These are phyloP conservation scores for Xiphias gladius DNA, from an alignment of 2,113 vertebrate species.

Conservation along the genomic window DNA sequence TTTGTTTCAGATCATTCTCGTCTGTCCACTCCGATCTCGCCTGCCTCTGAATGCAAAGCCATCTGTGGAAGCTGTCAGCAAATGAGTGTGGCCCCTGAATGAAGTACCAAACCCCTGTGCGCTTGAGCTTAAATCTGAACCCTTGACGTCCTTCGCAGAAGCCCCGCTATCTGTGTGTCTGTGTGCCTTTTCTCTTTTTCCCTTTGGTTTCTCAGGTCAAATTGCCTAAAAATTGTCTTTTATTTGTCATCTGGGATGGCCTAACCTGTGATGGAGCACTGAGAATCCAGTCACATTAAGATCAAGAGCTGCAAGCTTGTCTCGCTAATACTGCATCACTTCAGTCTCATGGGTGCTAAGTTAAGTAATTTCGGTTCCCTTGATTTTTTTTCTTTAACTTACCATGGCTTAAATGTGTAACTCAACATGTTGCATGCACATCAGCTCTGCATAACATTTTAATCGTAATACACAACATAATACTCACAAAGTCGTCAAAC, in stretches of 20 bases:
- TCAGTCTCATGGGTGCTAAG: constrained; percentile 83
- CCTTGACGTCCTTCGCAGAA: constrained; percentile 77
- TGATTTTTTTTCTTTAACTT: constrained; percentile 70
- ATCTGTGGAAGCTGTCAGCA: constrained; percentile 84
- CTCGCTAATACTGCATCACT: constrained; percentile 84
- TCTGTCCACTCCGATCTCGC: constrained; percentile 83
- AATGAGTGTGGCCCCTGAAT: constrained; percentile 83
- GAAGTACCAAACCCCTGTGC: constrained; percentile 78
- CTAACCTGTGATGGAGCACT: constrained; percentile 85
- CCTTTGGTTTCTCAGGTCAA: constrained; percentile 84
- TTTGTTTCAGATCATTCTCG: constrained; percentile 87
- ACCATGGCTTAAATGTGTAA: constrained; percentile 79
- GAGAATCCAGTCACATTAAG: constrained; percentile 84
- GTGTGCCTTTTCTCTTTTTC: constrained; percentile 71
- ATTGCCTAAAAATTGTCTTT: constrained; percentile 72
- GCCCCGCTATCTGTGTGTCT: constrained; percentile 75
- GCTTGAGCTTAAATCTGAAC: constrained; percentile 83
- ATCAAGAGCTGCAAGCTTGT: constrained; percentile 85
- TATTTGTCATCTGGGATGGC: constrained; percentile 81
- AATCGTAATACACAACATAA: constrained; percentile 53
- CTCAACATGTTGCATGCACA: constrained; percentile 82
- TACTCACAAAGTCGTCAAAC: constrained; percentile 68
- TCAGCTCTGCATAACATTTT: constrained; percentile 80
- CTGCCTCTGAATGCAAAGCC: constrained; percentile 86
- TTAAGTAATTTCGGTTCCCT: constrained; percentile 85